Percentiles rank a stretch among this genome's conserved stretches.
These are phyloP conservation scores for rat (Rattus norvegicus) DNA, from an alignment of 2,113 vertebrate genomes.

Conservation along the genomic window DNA sequence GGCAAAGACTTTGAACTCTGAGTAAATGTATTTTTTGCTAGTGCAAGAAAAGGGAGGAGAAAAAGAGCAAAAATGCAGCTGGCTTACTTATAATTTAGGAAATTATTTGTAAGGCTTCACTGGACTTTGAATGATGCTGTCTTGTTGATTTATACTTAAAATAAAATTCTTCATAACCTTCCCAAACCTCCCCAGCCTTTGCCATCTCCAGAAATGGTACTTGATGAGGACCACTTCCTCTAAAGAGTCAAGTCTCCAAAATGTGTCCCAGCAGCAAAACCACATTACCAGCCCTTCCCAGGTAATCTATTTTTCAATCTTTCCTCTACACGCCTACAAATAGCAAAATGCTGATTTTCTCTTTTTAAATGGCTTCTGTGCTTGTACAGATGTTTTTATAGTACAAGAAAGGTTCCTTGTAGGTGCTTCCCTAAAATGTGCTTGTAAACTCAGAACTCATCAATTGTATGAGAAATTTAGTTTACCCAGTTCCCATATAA, in stretches of 20 bases:
- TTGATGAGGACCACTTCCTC: conserved; percentile 33
- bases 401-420: neutral
- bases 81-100: conserved; percentile 8
- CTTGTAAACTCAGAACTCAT: conserved; percentile 68
- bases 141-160: conserved; percentile 1
- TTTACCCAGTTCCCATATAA: neutral
- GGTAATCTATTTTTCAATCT: conserved; percentile 63
- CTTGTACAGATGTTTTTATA: conserved; percentile 17
- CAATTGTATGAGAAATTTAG: conserved; percentile 34
- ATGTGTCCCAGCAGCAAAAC: conserved; percentile 16
- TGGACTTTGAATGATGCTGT: conserved; percentile 3
- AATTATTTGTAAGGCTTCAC: conserved; percentile 30
- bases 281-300: neutral
- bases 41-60: neutral
- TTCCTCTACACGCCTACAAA: conserved; percentile 10
- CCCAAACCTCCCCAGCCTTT: neutral
- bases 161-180: conserved; percentile 22
- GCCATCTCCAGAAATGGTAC: neutral
- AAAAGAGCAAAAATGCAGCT: neutral
- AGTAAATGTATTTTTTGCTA: neutral
- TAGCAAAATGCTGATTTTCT: conserved; percentile 44
- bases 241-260: neutral
- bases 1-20: neutral
- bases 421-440: neutral
- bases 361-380: neutral